Conservation (phyloP, 2,113 vertebrate species). For the Tragelaphus imberbis region DNA sequence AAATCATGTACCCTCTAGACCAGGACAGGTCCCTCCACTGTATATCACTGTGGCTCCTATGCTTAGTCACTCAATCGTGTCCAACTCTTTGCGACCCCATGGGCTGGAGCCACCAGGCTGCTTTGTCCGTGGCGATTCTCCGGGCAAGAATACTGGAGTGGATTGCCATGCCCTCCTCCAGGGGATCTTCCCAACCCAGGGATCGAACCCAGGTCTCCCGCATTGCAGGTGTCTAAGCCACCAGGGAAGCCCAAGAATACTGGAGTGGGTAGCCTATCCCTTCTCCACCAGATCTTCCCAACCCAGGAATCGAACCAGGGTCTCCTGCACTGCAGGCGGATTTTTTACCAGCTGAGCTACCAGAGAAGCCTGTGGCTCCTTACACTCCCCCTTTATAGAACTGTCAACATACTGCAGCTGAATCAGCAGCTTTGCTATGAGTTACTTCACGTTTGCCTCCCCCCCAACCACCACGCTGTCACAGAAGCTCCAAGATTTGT, state of each 20-base stretch:
- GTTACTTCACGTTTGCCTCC: not conserved
- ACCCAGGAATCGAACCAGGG: not conserved
- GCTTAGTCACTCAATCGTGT: not conserved
- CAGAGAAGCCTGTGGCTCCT: not conserved
- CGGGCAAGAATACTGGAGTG: not conserved
- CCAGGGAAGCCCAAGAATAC: not conserved
- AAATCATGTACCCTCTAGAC: not conserved
- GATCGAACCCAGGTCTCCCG: not conserved
- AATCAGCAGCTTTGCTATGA: not conserved
- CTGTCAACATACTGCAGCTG: not conserved
- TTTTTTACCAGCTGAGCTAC: not conserved
- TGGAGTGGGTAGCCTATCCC: not conserved
- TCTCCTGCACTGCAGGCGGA: not conserved
- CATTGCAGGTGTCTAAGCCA: not conserved
- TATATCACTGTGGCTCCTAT: not conserved
- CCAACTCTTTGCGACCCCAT: accelerated
- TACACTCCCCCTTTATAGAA: not conserved
- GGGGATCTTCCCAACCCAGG: not conserved
- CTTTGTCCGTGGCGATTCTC: not conserved
- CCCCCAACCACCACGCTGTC: not conserved
- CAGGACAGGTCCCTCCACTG: no score
- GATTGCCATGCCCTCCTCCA: not conserved
- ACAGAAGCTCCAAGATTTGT: not conserved
- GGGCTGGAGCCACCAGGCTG: not conserved
- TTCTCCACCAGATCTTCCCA: not conserved